Evolutionary conservation across 2,888 invertebrate genomes (phyloP).

Genomic region (Sinohyriopsis cumingii): DNA sequence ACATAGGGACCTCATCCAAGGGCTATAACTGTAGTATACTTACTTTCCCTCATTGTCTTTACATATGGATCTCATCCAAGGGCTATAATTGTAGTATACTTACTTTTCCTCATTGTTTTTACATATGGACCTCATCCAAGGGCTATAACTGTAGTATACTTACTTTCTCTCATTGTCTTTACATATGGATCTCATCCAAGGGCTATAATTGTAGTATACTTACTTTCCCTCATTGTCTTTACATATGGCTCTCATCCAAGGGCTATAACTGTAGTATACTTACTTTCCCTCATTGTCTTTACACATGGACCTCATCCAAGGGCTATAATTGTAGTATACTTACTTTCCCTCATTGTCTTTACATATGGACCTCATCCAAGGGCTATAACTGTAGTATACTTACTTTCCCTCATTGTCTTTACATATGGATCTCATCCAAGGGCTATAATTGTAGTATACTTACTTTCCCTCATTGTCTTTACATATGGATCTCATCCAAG

Average conservation of each 20-base stretch:
- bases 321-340: conserved; percentile 12
- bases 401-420: conserved; percentile 84
- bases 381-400: conserved; percentile 12
- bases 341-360: conserved; percentile 84
- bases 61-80: conserved; percentile 74
- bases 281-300: conserved; percentile 84
- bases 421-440: conserved; percentile 74
- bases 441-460: conserved; percentile 12
- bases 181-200: conserved; percentile 74
- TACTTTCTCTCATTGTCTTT: conserved; percentile 84
- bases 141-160: conserved; percentile 12
- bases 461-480: conserved; percentile 84
- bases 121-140: conserved; percentile 74
- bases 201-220: conserved; percentile 12
- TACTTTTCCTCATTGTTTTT: conserved; percentile 83
- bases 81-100: conserved; percentile 12
- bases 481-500: conserved; percentile 74
- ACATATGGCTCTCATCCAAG: conserved; percentile 74
- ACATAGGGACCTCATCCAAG: conserved; percentile 74
- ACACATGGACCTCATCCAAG: conserved; percentile 74
- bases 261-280: conserved; percentile 12
- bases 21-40: conserved; percentile 12
- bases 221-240: conserved; percentile 84
- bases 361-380: conserved; percentile 74
- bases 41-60: conserved; percentile 84